Conservation (phyloP, 2,888 invertebrate genomes). For the Amiota communis region DNA sequence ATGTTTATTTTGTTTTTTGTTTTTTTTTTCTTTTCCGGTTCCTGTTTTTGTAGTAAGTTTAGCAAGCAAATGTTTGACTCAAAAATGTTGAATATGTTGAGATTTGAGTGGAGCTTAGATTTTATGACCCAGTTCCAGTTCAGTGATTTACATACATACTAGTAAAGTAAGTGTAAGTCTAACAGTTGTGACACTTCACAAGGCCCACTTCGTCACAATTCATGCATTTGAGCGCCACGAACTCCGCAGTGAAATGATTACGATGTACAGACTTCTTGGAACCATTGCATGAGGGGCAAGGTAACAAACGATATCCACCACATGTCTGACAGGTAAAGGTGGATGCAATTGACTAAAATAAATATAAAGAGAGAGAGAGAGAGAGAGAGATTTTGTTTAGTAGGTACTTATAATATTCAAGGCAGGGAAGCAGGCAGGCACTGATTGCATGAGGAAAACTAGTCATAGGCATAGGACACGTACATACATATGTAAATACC, state of each 20-base stretch:
- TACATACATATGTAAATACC: too few relatives aligned
- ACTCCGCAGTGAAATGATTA: conserved; percentile 95
- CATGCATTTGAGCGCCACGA: conserved; percentile 94
- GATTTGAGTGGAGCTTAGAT: too few relatives aligned
- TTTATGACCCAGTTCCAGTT: conserved; percentile 8
- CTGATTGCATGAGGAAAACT: too few relatives aligned
- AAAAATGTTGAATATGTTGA: not conserved
- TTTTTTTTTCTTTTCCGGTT: not conserved
- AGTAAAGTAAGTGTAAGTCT: conserved; percentile 42
- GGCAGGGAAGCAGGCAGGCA: too few relatives aligned
- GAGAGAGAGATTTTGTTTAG: not conserved
- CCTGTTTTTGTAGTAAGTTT: not conserved
- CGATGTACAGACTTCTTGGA: conserved; percentile 96
- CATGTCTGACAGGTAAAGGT: conserved; percentile 89
- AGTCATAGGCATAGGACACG: too few relatives aligned
- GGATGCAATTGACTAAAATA: conserved; percentile 86
- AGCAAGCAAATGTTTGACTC: not conserved
- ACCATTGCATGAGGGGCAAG: conserved; percentile 93
- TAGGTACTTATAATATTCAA: too few relatives aligned
- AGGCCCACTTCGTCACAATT: conserved; percentile 96
- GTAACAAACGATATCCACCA: conserved; percentile 92
- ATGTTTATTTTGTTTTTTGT: not conserved
- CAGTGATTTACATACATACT: too few relatives aligned
- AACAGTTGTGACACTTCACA: conserved; percentile 90
- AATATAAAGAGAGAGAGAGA: conserved; percentile 40